A percentile compares a stretch with the other conserved stretches of the same genome.
Conservation (phyloP, 2,888 invertebrate species). For the Conomelus anceps region DNA sequence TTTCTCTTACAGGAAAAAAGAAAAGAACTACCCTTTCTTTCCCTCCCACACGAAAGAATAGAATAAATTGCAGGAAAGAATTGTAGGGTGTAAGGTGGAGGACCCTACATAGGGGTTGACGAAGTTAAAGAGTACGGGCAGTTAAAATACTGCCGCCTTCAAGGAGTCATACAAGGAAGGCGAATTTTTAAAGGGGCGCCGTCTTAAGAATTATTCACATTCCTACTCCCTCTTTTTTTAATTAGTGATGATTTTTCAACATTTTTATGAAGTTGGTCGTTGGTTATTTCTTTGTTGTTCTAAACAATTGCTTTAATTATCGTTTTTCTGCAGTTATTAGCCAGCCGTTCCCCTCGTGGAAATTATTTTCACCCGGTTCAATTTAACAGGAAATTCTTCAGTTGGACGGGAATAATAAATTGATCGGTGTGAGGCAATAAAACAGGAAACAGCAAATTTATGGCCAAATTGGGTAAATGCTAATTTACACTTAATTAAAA, state of each 20-base stretch:
- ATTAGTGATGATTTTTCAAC: conserved; percentile 1
- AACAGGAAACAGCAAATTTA: not conserved
- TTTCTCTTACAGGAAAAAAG: not conserved
- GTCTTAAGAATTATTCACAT: not conserved
- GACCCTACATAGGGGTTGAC: not conserved
- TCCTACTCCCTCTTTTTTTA: not conserved
- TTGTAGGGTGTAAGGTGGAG: not conserved
- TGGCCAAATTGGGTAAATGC: not conserved
- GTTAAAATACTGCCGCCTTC: conserved; percentile 3
- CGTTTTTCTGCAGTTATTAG: not conserved
- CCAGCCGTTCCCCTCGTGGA: no score
- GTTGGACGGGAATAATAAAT: not conserved
- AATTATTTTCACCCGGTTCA: not conserved
- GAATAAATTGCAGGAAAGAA: conserved; percentile 3
- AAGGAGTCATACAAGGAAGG: not conserved
- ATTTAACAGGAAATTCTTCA: not conserved
- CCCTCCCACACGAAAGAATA: not conserved
- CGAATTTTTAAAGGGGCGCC: not conserved
- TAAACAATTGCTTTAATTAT: not conserved
- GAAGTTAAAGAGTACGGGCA: conserved; percentile 4
- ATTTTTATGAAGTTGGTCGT: not conserved
- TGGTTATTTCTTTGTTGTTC: not conserved
- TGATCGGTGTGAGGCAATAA: not conserved
- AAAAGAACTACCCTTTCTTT: not conserved
- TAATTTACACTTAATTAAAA: not conserved